phyloP scores from a whole-genome alignment of 2,888 invertebrate genomes.

The Caenorhabditis uteleia region DNA sequence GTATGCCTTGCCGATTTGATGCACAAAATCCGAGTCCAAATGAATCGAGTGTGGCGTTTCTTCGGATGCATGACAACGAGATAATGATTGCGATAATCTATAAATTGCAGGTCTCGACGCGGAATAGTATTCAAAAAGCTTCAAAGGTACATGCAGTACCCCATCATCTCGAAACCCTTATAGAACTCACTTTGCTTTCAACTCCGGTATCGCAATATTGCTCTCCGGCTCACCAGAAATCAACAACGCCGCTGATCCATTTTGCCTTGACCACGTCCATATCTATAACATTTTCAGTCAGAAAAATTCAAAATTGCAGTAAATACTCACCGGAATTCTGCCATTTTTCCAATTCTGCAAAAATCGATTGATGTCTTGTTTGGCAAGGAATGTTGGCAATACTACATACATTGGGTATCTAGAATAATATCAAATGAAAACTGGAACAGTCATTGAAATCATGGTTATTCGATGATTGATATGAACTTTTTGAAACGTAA shows the following conservation, averaged over 20 bases:
- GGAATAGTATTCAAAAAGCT: too few relatives aligned
- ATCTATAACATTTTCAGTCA: constrained; percentile 7
- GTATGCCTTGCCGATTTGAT: constrained; percentile 25
- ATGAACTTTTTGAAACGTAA: too few relatives aligned
- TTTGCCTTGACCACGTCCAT: constrained; percentile 29
- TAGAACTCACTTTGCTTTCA: constrained; percentile 17
- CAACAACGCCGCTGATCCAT: constrained; percentile 18
- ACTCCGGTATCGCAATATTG: constrained; percentile 24
- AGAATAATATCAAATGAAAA: too few relatives aligned
- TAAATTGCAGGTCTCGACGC: too few relatives aligned
- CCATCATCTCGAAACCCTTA: too few relatives aligned
- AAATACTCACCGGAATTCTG: constrained; percentile 32
- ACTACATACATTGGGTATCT: constrained; percentile 53
- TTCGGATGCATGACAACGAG: constrained; percentile 14
- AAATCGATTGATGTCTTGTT: constrained; percentile 35
- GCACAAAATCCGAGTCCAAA: constrained; percentile 15
- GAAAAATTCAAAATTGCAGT: neutral
- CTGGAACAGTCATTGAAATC: too few relatives aligned
- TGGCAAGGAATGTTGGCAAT: constrained; percentile 18
- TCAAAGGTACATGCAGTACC: too few relatives aligned
- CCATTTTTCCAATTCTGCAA: constrained; percentile 34
- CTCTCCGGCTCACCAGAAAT: constrained; percentile 26
- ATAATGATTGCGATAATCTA: constrained; percentile 21
- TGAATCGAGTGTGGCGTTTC: constrained; percentile 22
- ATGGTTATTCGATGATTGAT: neutral